A percentile compares a stretch with the other conserved stretches of the same genome.
phyloP scores from a whole-genome alignment of 1,140 invertebrate genomes.

The Popillia japonica region DNA sequence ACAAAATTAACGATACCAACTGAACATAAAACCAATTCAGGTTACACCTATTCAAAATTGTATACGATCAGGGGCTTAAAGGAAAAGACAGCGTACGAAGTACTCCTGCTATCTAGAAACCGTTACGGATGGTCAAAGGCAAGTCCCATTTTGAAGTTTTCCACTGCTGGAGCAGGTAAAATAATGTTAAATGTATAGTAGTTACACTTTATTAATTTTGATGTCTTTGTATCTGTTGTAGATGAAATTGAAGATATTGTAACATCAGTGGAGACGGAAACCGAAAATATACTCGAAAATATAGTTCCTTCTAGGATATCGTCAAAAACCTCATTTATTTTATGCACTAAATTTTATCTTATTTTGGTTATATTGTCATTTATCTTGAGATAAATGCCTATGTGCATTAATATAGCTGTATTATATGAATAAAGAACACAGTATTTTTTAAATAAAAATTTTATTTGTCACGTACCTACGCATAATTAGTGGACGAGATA shows the following conservation, averaged over 20 bases:
- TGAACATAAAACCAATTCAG: conserved; percentile 64
- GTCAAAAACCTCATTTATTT: neutral
- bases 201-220: too few relatives aligned
- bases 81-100: conserved; percentile 74
- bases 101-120: conserved; percentile 73
- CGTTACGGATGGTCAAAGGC: conserved; percentile 74
- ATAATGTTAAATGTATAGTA: neutral
- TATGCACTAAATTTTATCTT: neutral
- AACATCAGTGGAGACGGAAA: conserved; percentile 18
- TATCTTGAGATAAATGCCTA: neutral
- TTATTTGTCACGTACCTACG: neutral
- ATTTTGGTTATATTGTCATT: neutral
- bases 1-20: conserved; percentile 74
- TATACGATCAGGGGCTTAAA: conserved; percentile 73
- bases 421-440: neutral
- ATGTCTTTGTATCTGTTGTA: conserved; percentile 14
- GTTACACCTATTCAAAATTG: conserved; percentile 72
- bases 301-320: conserved; percentile 17
- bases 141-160: conserved; percentile 70
- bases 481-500: too few relatives aligned
- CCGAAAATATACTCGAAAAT: conserved; percentile 31
- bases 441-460: neutral
- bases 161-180: conserved; percentile 70
- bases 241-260: conserved; percentile 18
- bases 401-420: neutral